Conservation (phyloP, 2,113 vertebrate genomes). For the Antigone vipio region DNA sequence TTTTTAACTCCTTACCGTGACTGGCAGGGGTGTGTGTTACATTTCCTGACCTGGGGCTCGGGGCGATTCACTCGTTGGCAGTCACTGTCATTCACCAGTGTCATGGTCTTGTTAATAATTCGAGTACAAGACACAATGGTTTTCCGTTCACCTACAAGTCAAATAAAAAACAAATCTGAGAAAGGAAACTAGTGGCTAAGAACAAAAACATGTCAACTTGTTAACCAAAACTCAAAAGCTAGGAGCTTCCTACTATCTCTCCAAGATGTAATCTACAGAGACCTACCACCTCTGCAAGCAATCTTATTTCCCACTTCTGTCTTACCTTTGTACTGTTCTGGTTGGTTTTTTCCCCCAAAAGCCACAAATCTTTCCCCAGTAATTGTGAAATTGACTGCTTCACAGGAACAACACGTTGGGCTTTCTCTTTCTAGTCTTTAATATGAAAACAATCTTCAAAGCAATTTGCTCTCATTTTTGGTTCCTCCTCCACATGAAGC, state of each 20-base stretch:
- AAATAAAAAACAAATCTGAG: neutral
- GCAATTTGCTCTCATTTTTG: conserved; percentile 9
- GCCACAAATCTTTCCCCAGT: neutral
- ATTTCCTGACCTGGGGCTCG: conserved; percentile 84
- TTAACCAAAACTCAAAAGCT: neutral
- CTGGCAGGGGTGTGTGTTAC: conserved; percentile 91
- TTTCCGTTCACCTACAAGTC: conserved; percentile 83
- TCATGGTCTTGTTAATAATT: conserved; percentile 88
- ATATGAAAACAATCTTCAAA: neutral
- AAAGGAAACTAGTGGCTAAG: neutral
- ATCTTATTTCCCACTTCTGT: neutral
- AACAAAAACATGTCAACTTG: neutral
- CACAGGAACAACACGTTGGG: neutral
- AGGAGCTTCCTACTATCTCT: neutral
- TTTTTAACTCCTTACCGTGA: conserved; percentile 80
- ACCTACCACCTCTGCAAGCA: neutral
- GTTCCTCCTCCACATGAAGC: conserved; percentile 10
- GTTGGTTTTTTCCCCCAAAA: neutral
- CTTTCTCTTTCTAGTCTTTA: neutral
- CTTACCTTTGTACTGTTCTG: neutral
- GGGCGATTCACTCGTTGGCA: conserved; percentile 86
- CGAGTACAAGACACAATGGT: conserved; percentile 91
- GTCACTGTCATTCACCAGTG: conserved; percentile 83
- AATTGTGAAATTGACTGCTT: neutral
- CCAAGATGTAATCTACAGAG: neutral